phyloP scores from a whole-genome alignment of 64 coral and sea anemone species.

The Pachyseris speciosa region DNA sequence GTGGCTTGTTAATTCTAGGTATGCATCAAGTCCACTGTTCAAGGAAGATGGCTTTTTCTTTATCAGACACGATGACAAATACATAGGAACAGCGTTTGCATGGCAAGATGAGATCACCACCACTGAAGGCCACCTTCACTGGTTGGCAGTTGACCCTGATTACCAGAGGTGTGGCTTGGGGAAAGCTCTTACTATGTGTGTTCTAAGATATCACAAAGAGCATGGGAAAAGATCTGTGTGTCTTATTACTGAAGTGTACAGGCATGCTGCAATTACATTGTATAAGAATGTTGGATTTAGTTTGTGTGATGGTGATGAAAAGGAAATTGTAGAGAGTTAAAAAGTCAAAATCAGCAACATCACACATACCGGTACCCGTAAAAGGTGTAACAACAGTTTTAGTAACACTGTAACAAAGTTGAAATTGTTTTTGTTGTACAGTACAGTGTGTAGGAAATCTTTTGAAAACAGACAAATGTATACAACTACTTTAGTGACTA shows the following conservation, averaged over 20 bases:
- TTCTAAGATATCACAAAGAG: conserved; percentile 31
- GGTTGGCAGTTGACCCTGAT: conserved; percentile 57
- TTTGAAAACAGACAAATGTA: too few species aligned
- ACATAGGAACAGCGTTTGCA: conserved; percentile 54
- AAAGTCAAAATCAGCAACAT: too few species aligned
- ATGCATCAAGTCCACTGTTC: conserved; percentile 23
- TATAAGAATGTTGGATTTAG: conserved; percentile 51
- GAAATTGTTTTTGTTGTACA: too few species aligned
- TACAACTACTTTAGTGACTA: too few species aligned
- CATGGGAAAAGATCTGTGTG: conserved; percentile 20
- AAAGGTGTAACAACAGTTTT: too few species aligned
- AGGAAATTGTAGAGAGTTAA: too few species aligned
- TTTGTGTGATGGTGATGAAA: neutral
- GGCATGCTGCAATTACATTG: conserved; percentile 16
- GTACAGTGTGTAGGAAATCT: too few species aligned
- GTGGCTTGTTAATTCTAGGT: neutral
- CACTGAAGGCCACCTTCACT: conserved; percentile 7
- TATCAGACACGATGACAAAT: conserved; percentile 24
- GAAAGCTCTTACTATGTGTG: neutral
- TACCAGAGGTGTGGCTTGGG: conserved; percentile 23
- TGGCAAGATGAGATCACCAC: conserved; percentile 17
- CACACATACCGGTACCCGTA: too few species aligned
- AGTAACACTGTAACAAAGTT: too few species aligned
- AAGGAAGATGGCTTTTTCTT: conserved; percentile 67
- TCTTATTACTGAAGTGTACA: conserved; percentile 25